phyloP scores from a whole-genome alignment of 2,888 invertebrate genomes.

The Leucophora obtusa region DNA sequence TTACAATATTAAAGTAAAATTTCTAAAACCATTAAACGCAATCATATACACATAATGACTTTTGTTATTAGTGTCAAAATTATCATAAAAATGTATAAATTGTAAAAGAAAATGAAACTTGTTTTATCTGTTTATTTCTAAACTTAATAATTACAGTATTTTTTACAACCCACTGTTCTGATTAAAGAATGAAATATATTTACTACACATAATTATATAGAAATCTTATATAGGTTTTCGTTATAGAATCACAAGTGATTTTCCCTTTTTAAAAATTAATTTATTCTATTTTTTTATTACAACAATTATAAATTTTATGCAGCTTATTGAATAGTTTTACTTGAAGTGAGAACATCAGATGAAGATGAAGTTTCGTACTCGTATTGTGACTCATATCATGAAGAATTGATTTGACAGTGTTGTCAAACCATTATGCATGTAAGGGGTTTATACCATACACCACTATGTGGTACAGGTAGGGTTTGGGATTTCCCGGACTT shows the following conservation, averaged over 20 bases:
- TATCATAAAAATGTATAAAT: not conserved
- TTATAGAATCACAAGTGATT: constrained; percentile 27
- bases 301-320: not conserved
- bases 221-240: constrained; percentile 37
- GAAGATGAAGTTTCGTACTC: not conserved
- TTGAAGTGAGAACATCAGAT: not conserved
- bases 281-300: not conserved
- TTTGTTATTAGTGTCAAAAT: constrained; percentile 4
- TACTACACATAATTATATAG: not conserved
- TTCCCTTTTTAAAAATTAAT: constrained; percentile 30
- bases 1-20: constrained; percentile 12
- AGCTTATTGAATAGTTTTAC: not conserved
- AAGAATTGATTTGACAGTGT: not conserved
- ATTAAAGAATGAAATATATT: not conserved
- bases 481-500: no score
- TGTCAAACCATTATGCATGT: no score
- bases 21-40: constrained; percentile 5
- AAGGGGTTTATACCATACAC: no score
- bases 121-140: constrained; percentile 4
- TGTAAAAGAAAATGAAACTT: constrained; percentile 36
- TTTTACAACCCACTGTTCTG: constrained; percentile 47
- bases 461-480: no score
- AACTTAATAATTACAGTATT: not conserved
- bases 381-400: not conserved
- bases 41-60: constrained; percentile 21